Evolutionary conservation across 2,113 vertebrate genomes (phyloP), one percentile per base, ranked within the genome.

Genomic region (Pollimyrus isidori): DNA sequence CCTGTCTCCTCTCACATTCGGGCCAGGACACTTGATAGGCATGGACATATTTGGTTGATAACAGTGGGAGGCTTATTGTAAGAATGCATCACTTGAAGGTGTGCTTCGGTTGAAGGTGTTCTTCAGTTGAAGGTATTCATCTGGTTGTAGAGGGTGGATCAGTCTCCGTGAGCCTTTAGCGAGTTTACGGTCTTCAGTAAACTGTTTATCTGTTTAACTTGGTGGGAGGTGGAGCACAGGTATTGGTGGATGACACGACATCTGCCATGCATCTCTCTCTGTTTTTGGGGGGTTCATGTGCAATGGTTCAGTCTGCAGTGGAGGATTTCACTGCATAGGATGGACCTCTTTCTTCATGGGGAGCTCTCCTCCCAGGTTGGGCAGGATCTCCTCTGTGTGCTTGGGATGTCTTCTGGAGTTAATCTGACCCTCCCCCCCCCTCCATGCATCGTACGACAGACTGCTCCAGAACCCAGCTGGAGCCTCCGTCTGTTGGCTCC

Each of bases 401-500:
- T 7, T 86, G 49, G 49, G 49, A 53, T 52, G 23, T 86, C 48
- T 50, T 86, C 48, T 53, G 48, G 21, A 52, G 85, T 48, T 86
- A 86, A 30, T 52, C 85, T 52, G 48, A 19, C n/a, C 23, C 49
- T 9, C 48, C n/a, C 85, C 48, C 45, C 49, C 15, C 84, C 19
- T 1, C 48, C 85, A 7, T 39, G 26, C 62, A 69, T 13, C n/a
- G 62, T 17, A 45, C 82, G 56, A 83, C 82, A 46, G 65, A 49
- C 65, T 87, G 89, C 46, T 80, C 17, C 15, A 58, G n/a, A 11
- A 56, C 89, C 52, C 86, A 50, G 89, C 86, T 49, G 89, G 69
- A 82, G 76, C 86, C 85, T 87, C 45, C 86, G 62, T 87, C 85
- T 87, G 89, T 53, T 90, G 89, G 89, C 87, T 83, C 30, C 49